These are phyloP conservation scores for Diploptera punctata DNA, from an alignment of 2,888 invertebrate species.

Conservation along the genomic window DNA sequence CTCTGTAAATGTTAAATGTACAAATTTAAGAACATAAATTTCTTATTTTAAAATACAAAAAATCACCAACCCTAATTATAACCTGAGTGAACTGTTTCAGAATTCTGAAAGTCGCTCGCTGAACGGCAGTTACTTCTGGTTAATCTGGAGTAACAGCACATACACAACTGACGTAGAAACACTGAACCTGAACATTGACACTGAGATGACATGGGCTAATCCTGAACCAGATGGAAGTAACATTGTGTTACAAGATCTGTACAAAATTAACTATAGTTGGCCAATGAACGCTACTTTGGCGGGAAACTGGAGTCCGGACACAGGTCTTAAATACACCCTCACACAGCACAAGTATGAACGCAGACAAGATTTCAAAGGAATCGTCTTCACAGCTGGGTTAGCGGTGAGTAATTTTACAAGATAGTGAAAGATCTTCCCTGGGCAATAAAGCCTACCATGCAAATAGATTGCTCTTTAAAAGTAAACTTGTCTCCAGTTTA, in stretches of 20 bases:
- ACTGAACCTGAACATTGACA: constrained; percentile 48
- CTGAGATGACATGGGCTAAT: constrained; percentile 48
- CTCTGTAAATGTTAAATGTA: too few species aligned
- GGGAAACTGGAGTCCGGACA: constrained; percentile 47
- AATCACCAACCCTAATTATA: too few species aligned
- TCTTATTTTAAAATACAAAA: too few species aligned
- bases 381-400: constrained; percentile 5
- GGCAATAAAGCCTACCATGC: too few species aligned
- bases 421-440: too few species aligned
- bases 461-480: too few species aligned
- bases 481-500: too few species aligned
- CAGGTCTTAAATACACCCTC: constrained; percentile 46
- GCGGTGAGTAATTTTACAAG: constrained; percentile 23
- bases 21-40: too few species aligned
- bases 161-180: constrained; percentile 41
- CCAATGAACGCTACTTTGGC: constrained; percentile 16
- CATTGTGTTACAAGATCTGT: constrained; percentile 49
- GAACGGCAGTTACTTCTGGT: constrained; percentile 51
- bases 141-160: constrained; percentile 45
- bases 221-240: constrained; percentile 24
- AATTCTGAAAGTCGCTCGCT: constrained; percentile 15
- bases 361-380: constrained; percentile 10
- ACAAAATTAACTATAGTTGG: constrained; percentile 46
- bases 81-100: too few species aligned
- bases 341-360: constrained; percentile 50